A percentile compares a stretch with the other conserved stretches of the same genome.
Evolutionary conservation across 2,797 vertebrate genomes (phyloP).

Genomic region (Channallabes apus): DNA sequence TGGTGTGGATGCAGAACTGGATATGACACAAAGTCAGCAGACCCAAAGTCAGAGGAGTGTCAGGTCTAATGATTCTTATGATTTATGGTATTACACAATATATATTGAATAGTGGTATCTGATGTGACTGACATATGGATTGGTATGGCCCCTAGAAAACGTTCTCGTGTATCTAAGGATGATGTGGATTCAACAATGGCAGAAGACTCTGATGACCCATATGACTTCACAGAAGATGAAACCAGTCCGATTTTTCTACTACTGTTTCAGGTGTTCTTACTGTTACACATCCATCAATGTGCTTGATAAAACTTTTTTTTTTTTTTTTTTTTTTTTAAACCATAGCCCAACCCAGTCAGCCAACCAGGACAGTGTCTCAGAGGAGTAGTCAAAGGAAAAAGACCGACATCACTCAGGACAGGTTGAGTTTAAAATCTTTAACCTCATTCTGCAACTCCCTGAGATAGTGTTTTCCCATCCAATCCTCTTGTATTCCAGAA

Average conservation of each 20-base stretch:
- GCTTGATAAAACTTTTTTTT: background rate
- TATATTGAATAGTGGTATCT: background rate
- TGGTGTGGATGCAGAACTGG: slow-evolving; percentile 40
- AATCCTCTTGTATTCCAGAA: background rate
- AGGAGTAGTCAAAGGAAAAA: slow-evolving; percentile 53
- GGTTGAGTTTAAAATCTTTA: slow-evolving; percentile 40
- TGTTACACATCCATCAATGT: background rate
- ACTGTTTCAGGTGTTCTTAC: background rate
- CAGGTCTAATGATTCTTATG: slow-evolving; percentile 45
- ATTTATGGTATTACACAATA: background rate
- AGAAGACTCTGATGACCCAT: slow-evolving; percentile 60
- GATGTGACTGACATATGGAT: background rate
- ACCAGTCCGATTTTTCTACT: slow-evolving; percentile 45
- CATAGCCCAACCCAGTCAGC: slow-evolving; percentile 58
- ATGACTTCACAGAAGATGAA: slow-evolving; percentile 58
- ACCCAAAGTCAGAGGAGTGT: slow-evolving; percentile 57
- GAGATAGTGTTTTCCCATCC: background rate
- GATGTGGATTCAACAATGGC: slow-evolving; percentile 51
- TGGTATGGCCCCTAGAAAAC: slow-evolving; percentile 50
- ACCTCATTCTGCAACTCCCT: background rate
- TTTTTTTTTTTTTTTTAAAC: background rate
- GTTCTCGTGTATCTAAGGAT: slow-evolving; percentile 52
- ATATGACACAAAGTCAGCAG: slow-evolving; percentile 54
- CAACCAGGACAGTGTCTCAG: slow-evolving; percentile 50
- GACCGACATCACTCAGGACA: slow-evolving; percentile 52